These are phyloP conservation scores for Ochotona princeps DNA, from an alignment of 2,113 vertebrate genomes.

Conservation along the genomic window DNA sequence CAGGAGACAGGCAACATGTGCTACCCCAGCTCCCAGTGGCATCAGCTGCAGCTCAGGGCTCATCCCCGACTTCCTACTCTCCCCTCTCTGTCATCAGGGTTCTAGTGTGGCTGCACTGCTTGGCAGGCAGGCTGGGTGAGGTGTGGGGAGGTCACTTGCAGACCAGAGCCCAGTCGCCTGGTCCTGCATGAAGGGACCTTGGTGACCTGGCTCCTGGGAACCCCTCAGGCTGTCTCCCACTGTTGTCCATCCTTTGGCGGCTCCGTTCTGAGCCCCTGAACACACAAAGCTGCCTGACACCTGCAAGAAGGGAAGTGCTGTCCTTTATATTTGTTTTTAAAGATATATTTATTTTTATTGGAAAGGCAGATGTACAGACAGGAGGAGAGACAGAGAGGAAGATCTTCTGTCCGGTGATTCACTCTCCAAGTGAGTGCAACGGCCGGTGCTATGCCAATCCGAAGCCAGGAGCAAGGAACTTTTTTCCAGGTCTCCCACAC, in stretches of 20 bases:
- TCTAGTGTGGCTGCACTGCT: background rate
- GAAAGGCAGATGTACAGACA: no score
- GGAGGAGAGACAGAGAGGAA: no score
- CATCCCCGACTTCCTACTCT: background rate
- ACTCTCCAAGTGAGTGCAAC: no score
- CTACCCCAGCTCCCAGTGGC: background rate
- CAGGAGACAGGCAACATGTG: background rate
- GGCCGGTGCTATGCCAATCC: no score
- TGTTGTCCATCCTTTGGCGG: background rate
- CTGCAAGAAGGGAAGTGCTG: background rate
- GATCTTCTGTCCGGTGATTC: no score
- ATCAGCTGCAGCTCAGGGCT: background rate
- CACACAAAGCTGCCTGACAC: background rate
- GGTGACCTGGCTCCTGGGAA: background rate
- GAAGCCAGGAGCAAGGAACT: no score
- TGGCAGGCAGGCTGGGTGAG: background rate
- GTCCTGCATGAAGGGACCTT: background rate
- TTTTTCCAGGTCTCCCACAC: no score
- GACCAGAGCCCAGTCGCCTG: background rate
- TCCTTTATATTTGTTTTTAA: background rate
- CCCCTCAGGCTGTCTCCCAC: background rate
- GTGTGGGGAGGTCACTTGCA: background rate
- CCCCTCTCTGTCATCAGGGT: background rate
- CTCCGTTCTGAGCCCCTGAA: no score
- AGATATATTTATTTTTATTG: no score